Percentiles rank a stretch among this genome's conserved stretches.
phyloP scores from a whole-genome alignment of 2,888 invertebrate species.

The Microctonus hyperodae region DNA sequence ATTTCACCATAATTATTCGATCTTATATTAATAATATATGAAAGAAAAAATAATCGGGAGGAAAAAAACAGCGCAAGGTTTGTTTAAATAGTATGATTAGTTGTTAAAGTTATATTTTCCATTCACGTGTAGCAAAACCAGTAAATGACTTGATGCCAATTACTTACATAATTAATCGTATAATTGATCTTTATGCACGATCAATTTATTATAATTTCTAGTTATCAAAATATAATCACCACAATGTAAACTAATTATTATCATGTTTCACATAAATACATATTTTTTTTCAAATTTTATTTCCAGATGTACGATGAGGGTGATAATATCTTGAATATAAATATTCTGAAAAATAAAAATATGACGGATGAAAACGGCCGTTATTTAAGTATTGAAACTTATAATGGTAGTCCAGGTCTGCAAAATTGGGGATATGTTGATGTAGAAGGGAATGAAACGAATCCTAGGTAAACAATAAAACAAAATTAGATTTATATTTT shows the following conservation, averaged over 20 bases:
- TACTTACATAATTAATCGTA: conserved; percentile 6
- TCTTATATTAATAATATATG: conserved; percentile 14
- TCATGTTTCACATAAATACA: neutral
- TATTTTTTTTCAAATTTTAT: conserved; percentile 16
- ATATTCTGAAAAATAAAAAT: conserved; percentile 54
- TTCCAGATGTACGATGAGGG: conserved; percentile 72
- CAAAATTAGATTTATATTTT: neutral
- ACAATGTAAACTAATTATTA: neutral
- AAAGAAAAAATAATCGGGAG: neutral
- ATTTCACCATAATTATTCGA: conserved; percentile 20
- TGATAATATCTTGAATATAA: conserved; percentile 67
- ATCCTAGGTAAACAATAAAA: conserved; percentile 47
- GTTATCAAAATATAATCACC: no score
- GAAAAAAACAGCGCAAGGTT: conserved; percentile 15
- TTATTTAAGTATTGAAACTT: conserved; percentile 54
- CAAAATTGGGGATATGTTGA: conserved; percentile 72
- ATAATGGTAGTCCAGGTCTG: conserved; percentile 72
- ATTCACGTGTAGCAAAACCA: neutral
- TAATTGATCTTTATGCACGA: conserved; percentile 6
- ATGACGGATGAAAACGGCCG: conserved; percentile 54
- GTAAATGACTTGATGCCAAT: neutral
- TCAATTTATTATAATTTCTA: conserved; percentile 6
- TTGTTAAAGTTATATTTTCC: conserved; percentile 9
- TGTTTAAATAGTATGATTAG: neutral
- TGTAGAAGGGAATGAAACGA: conserved; percentile 49